phyloP scores from a whole-genome alignment of 2,888 invertebrate species.

The Coelogynopora nodosa region DNA sequence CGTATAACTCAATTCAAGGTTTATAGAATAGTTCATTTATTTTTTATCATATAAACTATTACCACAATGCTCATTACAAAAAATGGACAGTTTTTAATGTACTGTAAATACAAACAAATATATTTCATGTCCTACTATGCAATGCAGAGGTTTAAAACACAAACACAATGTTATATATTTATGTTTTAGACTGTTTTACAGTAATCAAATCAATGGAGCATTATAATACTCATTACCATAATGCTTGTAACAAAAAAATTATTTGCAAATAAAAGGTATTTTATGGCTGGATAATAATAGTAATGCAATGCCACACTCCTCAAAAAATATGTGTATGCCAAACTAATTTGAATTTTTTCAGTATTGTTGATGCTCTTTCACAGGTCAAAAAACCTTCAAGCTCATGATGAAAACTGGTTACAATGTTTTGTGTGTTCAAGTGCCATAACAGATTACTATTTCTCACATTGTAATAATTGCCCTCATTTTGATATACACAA shows the following conservation, averaged over 20 bases:
- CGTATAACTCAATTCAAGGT: not conserved
- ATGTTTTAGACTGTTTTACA: not conserved
- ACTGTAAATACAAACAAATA: not conserved
- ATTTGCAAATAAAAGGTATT: not conserved
- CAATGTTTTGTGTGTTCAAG: not conserved
- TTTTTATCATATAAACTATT: not conserved
- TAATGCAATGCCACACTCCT: not conserved
- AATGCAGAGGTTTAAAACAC: not conserved
- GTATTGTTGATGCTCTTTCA: not conserved
- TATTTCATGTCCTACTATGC: not conserved
- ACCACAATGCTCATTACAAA: not conserved
- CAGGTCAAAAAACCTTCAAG: not conserved
- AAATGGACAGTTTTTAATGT: not conserved
- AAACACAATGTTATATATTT: not conserved
- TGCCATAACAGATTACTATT: not conserved
- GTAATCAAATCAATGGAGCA: not conserved
- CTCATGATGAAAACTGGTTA: not conserved
- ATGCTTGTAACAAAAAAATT: not conserved
- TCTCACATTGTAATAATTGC: not conserved
- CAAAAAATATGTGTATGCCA: not conserved
- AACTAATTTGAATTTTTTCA: not conserved
- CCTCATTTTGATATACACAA: not conserved
- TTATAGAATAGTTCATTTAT: not conserved
- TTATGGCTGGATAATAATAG: not conserved
- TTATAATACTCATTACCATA: not conserved